phyloP scores from a whole-genome alignment of 1,140 invertebrate species.

The Portunus trituberculatus region DNA sequence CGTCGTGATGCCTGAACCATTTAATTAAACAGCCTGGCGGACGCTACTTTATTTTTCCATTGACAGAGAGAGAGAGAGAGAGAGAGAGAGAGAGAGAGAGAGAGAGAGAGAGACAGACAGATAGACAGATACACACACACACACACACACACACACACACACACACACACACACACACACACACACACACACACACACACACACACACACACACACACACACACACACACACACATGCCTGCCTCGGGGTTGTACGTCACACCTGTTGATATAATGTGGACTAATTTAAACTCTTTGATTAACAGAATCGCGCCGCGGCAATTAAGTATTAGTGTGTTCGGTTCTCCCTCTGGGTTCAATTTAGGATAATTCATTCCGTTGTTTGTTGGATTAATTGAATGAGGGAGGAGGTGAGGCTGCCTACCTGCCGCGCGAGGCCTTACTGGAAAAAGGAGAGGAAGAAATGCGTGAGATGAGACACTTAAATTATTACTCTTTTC shows the following conservation, averaged over 20 bases:
- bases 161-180: not conserved
- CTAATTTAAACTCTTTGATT: constrained; percentile 50
- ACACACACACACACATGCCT: not conserved
- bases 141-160: not conserved
- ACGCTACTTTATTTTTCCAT: too few species aligned
- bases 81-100: constrained; percentile 20
- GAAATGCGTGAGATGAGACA: too few species aligned
- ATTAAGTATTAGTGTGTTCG: not conserved
- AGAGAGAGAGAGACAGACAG: not conserved
- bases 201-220: not conserved
- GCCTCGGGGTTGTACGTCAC: not conserved
- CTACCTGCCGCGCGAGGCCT: too few species aligned
- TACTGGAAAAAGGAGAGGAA: too few species aligned
- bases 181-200: constrained; percentile 31
- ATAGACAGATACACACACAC: not conserved
- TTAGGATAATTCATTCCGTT: constrained; percentile 18
- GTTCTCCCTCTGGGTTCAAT: not conserved
- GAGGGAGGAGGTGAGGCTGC: not conserved
- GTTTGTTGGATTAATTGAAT: not conserved
- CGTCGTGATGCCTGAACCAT: constrained; percentile 42
- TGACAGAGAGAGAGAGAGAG: constrained; percentile 1
- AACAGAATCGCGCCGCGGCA: not conserved
- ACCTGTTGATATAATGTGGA: not conserved
- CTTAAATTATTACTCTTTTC: too few species aligned
- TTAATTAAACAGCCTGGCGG: constrained; percentile 27